These are phyloP conservation scores for Ophraella communa DNA, from an alignment of 2,888 invertebrate genomes.

Conservation along the genomic window DNA sequence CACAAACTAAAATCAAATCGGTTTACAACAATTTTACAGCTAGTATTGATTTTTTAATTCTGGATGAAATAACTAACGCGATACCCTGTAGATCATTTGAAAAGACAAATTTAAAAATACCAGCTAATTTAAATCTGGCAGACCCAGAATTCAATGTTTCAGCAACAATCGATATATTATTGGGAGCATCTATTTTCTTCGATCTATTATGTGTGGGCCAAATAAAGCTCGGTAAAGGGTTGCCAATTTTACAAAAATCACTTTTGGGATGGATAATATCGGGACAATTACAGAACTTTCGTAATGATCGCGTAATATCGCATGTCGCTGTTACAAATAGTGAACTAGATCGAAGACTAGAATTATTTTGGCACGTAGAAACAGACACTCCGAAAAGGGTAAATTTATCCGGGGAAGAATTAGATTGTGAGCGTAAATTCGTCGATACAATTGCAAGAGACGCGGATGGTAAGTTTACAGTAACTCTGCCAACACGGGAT, in stretches of 20 bases:
- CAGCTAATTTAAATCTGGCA: neutral
- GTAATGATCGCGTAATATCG: too few species aligned
- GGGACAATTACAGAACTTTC: too few species aligned
- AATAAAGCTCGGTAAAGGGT: too few species aligned
- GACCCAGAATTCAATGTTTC: conserved; percentile 4
- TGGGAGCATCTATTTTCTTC: too few species aligned
- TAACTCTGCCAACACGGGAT: neutral
- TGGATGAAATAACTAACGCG: neutral
- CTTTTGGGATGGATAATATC: too few species aligned
- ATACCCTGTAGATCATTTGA: neutral
- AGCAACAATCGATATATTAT: neutral
- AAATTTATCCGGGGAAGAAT: neutral
- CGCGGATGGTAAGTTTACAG: neutral
- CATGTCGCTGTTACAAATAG: too few species aligned
- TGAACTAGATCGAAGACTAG: neutral
- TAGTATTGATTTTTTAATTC: neutral
- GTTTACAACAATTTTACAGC: neutral
- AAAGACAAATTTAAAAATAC: neutral
- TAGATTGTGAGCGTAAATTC: neutral
- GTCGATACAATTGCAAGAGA: neutral
- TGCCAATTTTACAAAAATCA: too few species aligned
- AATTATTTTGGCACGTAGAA: neutral
- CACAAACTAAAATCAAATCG: neutral
- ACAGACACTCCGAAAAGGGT: too few species aligned
- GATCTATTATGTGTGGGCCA: too few species aligned